Evolutionary conservation across 2,113 vertebrate species (phyloP), one percentile per base, ranked within the genome.

Genomic region (Pelusios castaneus): DNA sequence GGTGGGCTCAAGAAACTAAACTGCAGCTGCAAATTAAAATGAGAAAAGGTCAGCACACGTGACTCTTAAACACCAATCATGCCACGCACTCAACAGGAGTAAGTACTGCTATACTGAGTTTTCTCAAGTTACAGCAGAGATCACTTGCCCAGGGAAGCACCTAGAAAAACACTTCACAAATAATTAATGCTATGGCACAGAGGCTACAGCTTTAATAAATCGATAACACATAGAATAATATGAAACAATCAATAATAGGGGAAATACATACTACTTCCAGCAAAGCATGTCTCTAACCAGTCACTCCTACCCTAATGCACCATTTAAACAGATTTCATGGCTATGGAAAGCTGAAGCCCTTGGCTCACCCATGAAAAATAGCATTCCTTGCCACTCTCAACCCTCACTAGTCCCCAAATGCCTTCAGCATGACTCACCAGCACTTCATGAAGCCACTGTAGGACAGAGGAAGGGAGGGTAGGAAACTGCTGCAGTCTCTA

Each of bases 111-210:
- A 12, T 80, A 85, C 34, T 8, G 43, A 80, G 80, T 95, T 91
- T 89, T 94, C 83, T 82, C 88, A 88, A 75, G 77, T 89, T 95
- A 86, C 73, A 75, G 76, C 93, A 54, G 41, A 89, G 85, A 80
- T 82, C 77, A 34, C 58, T 49, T 96, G 80, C 51, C 56, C 24
- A 1, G 83, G 83, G 95, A 93, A 91, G 90, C 16, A 1, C 75
- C 67, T 78, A 84, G 78, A 80, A 96, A 95, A 94, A 75, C 67
- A 86, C 83, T 92, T 56, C 13, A 16, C 6, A 80, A 55, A 45
- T 84, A 85, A 95, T 92, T 1, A 0, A 89, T 84, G 80, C 81
- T 82, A 41, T 75, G 91, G 87, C 81, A 92, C 81, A 91, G 93
- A 93, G 82, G 83, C 85, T 75, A 89, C 54, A 88, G 56, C 29